Percentiles rank a stretch among this genome's conserved stretches.
Conservation (phyloP, 2,113 vertebrate species). For the Syngnathoides biaculeatus region DNA sequence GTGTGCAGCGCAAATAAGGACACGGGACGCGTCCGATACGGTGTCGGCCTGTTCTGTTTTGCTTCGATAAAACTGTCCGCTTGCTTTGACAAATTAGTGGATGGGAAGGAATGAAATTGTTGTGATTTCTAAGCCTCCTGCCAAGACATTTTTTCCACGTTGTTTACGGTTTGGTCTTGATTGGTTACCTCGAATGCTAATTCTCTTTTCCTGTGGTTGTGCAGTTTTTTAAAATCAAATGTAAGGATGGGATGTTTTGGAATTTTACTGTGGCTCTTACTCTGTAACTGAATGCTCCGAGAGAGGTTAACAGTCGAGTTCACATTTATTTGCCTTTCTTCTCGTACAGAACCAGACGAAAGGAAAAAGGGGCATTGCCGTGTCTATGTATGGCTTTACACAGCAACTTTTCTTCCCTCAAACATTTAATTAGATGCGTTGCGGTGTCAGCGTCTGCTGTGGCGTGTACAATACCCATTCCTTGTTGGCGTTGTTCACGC, state of each 20-base stretch:
- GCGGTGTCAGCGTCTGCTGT: not conserved
- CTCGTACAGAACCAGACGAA: not conserved
- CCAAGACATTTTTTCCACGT: not conserved
- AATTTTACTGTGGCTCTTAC: not conserved
- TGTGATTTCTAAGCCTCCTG: not conserved
- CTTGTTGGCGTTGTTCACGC: not conserved
- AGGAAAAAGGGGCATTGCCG: not conserved
- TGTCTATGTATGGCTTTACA: not conserved
- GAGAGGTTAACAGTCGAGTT: not conserved
- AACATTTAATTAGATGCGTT: not conserved
- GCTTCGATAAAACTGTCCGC: slow-evolving; percentile 28
- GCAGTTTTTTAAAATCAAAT: not conserved
- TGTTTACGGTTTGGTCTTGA: not conserved
- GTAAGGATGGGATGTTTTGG: not conserved
- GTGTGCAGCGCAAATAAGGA: slow-evolving; percentile 44
- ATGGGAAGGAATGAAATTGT: slow-evolving; percentile 10
- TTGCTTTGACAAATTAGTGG: slow-evolving; percentile 19
- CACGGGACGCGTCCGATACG: slow-evolving; percentile 18
- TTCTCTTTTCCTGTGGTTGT: not conserved
- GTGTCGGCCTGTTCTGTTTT: slow-evolving; percentile 20
- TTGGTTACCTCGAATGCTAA: not conserved
- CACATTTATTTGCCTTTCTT: not conserved
- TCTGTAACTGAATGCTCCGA: not conserved
- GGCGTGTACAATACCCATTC: not conserved
- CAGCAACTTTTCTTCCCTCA: not conserved